These are phyloP conservation scores for Mus spicilegus DNA, from an alignment of 2,113 vertebrate genomes.

Conservation along the genomic window DNA sequence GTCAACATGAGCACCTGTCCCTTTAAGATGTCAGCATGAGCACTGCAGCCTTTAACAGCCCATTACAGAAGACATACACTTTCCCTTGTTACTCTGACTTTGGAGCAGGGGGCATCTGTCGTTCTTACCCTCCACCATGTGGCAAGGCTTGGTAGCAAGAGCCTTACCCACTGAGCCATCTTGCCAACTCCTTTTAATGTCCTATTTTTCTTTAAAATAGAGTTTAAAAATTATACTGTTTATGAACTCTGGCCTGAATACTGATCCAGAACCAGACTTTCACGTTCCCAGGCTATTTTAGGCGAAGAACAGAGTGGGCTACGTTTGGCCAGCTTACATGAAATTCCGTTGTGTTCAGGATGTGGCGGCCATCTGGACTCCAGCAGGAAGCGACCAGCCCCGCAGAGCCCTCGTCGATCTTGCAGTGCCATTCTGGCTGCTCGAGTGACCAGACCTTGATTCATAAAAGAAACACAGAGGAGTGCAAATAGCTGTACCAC, in stretches of 20 bases:
- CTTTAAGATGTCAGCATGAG: neutral
- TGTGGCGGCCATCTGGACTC: constrained; percentile 98
- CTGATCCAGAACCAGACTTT: constrained; percentile 64
- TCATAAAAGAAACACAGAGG: neutral
- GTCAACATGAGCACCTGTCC: neutral
- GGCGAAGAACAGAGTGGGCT: constrained; percentile 84
- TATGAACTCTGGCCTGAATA: neutral
- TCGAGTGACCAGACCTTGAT: constrained; percentile 97
- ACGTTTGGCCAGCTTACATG: constrained; percentile 93
- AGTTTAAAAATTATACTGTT: neutral
- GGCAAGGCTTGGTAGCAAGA: neutral
- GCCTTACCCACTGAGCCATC: neutral
- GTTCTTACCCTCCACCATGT: neutral
- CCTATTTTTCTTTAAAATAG: neutral
- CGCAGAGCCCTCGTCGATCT: constrained; percentile 97
- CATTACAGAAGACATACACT: neutral
- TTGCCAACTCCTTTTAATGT: neutral
- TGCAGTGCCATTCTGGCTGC: constrained; percentile 97
- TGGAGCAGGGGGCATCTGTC: neutral
- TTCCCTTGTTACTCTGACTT: neutral
- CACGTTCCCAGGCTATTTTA: constrained; percentile 86
- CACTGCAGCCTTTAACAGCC: neutral
- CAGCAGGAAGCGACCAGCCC: constrained; percentile 96
- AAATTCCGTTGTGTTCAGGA: constrained; percentile 99
- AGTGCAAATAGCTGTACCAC: neutral